Base-by-base conservation (phyloP, 2,888 invertebrate species). In the Agrotis puta region DNA sequence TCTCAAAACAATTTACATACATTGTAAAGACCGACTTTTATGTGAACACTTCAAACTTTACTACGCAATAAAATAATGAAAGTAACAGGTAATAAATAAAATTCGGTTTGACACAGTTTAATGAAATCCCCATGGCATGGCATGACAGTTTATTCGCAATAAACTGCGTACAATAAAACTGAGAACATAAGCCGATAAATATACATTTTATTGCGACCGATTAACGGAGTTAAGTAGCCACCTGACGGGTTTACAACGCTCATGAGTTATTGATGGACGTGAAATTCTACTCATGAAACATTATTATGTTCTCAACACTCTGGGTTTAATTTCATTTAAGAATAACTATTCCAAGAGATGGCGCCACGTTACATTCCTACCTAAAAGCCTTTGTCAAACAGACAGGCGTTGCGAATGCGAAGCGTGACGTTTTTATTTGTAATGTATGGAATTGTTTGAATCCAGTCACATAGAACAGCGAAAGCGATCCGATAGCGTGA, bases 151-250 rank as follows among this genome's bases (percentile, higher is more conserved):
- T 22, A 57, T 62, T 20, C 13, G 33, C 27, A 62, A 65, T 72
- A 74, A 66, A 79, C 33, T 47, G 11, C n/a, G 20, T 27, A 51
- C 54, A 59, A 22, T 65, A 74, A 78, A 78, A 69, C 64, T 58
- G 81, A 75, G 66, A 69, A 63, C 68, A 68, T 75, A 75, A 75
- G 51, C 70, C 76, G 51, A 61, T 70, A 70, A 75, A 56, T 80
- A 51, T 66, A 50, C 13, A 70, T 75, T 78, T 75, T 75, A 75
- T 75, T 75, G 56, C 65, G 27, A 53, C n/a, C 65, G 69, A 66
- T 81, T 70, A 81, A 72, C 59, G 56, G 27, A 22, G 61, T 79
- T 59, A 70, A 77, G 66, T 73, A 64, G 45, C 63, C 73, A 47
- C 74, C 33, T 65, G 73, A 78, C 78, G 54, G 59, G 16, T 56